Base-by-base conservation (phyloP, 1,140 invertebrate genomes). In the Trichonephila clavata region DNA sequence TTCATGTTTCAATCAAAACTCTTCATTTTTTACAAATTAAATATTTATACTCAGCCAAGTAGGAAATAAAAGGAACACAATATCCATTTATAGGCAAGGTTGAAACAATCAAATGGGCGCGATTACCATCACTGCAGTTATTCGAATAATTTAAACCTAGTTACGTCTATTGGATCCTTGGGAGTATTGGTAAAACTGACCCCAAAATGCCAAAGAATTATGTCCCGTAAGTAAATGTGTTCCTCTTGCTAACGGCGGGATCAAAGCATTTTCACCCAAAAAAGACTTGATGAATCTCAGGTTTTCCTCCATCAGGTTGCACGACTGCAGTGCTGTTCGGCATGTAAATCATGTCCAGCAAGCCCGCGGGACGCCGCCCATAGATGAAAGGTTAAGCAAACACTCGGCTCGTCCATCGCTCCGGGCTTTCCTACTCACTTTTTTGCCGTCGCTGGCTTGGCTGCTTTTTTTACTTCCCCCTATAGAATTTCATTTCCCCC, bases 341-440 rank as follows among this genome's bases (percentile, higher is more conserved):
- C 77, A 92, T 92, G 77, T 92, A 84, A 83, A 84, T 92, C 90
- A 92, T 92, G 90, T 92, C 90, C 90, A 50, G 77, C 20, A 13
- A 39, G 10, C 59, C 80, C 20, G 80, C 81, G 50, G 90, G 90
- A 21, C 81, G 81, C 91, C 91, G 91, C 91, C 91, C 83, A 71
- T 63, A 77, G 91, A 86, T 57, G 77, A 92, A 92, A 92, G 91
- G 91, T 92, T 92, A 92, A 68, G 50, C 83, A 92, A 92, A 92
- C 91, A 86, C 83, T 61, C 91, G 18, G 86, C 60, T 80, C 71
- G 88, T 80, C 88, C 59, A 84, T 84, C 27, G 90, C 90, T 50
- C 39, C 13, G 59, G 89, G 89, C 68, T 18, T 32, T 21, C 50
- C n/a, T 21, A 24, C 89, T 71, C 43, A 14, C 57, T 81, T 71